phyloP scores from a whole-genome alignment of 2,797 vertebrate species.

The Phoxinus dragarum region DNA sequence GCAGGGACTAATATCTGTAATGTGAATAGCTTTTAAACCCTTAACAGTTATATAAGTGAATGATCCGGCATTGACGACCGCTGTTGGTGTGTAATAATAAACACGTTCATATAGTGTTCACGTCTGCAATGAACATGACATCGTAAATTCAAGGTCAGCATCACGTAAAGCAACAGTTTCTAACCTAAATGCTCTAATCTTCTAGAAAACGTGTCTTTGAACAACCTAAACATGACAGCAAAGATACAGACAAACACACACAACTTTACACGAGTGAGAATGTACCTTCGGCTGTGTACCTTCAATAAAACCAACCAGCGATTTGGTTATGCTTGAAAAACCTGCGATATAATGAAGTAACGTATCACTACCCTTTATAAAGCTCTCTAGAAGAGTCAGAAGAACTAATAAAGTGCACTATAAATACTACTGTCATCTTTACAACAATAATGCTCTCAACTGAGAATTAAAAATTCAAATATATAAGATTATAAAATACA shows the following conservation, averaged over 20 bases:
- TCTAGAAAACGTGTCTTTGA: slow-evolving; percentile 59
- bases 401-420: slow-evolving; percentile 74
- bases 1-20: slow-evolving; percentile 45
- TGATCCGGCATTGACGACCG: slow-evolving; percentile 27
- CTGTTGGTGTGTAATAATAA: slow-evolving; percentile 49
- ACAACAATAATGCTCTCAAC: slow-evolving; percentile 70
- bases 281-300: slow-evolving; percentile 66
- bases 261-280: slow-evolving; percentile 48
- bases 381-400: slow-evolving; percentile 67
- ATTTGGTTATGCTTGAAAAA: slow-evolving; percentile 63
- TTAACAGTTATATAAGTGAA: slow-evolving; percentile 32
- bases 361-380: slow-evolving; percentile 64
- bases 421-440: slow-evolving; percentile 73
- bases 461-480: slow-evolving; percentile 70
- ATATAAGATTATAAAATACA: slow-evolving; percentile 72
- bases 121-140: slow-evolving; percentile 50
- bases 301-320: slow-evolving; percentile 62
- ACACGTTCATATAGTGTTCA: slow-evolving; percentile 54
- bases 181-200: slow-evolving; percentile 58
- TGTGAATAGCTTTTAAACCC: slow-evolving; percentile 49
- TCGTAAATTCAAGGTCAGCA: slow-evolving; percentile 54
- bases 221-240: slow-evolving; percentile 63
- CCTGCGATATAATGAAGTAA: slow-evolving; percentile 63
- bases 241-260: slow-evolving; percentile 66
- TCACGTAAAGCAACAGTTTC: slow-evolving; percentile 60